These are phyloP conservation scores for Drosophila subsilvestris DNA, from an alignment of 2,888 invertebrate species.

Conservation along the genomic window DNA sequence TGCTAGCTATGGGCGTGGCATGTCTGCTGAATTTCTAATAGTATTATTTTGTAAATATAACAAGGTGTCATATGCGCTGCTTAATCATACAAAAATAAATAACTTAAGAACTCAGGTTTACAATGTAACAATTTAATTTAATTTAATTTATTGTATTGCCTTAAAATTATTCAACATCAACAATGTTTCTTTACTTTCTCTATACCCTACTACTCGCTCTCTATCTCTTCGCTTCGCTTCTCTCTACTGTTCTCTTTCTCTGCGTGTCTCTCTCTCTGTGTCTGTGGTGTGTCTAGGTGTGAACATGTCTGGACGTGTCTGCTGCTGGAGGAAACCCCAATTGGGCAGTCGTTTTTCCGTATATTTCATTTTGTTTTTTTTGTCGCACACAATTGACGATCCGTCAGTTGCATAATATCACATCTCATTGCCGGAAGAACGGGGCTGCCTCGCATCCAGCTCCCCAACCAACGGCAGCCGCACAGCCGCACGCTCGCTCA, in stretches of 20 bases:
- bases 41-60: slow-evolving; percentile 60
- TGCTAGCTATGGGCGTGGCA: slow-evolving; percentile 40
- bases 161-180: slow-evolving; percentile 77
- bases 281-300: slow-evolving; percentile 10
- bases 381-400: slow-evolving; percentile 48
- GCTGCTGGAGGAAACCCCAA: slow-evolving; percentile 7
- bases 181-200: slow-evolving; percentile 61
- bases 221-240: slow-evolving; percentile 10
- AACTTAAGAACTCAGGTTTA: slow-evolving; percentile 75
- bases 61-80: slow-evolving; percentile 74
- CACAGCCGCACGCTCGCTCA: slow-evolving; percentile 1
- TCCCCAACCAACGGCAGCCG: neutral
- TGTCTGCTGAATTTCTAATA: slow-evolving; percentile 22
- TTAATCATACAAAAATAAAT: slow-evolving; percentile 75
- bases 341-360: slow-evolving; percentile 23
- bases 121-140: slow-evolving; percentile 74
- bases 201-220: slow-evolving; percentile 31
- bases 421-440: slow-evolving; percentile 40
- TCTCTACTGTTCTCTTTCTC: slow-evolving; percentile 4
- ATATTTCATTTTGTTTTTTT: slow-evolving; percentile 35
- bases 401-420: slow-evolving; percentile 51
- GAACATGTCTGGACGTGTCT: slow-evolving; percentile 11
- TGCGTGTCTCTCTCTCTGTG: slow-evolving; percentile 2
- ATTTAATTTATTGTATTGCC: slow-evolving; percentile 62
- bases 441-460: slow-evolving; percentile 12